Evolutionary conservation across 2,113 vertebrate species (phyloP), one percentile per base, ranked within the genome.

Genomic region (Corythornis vintsioides): DNA sequence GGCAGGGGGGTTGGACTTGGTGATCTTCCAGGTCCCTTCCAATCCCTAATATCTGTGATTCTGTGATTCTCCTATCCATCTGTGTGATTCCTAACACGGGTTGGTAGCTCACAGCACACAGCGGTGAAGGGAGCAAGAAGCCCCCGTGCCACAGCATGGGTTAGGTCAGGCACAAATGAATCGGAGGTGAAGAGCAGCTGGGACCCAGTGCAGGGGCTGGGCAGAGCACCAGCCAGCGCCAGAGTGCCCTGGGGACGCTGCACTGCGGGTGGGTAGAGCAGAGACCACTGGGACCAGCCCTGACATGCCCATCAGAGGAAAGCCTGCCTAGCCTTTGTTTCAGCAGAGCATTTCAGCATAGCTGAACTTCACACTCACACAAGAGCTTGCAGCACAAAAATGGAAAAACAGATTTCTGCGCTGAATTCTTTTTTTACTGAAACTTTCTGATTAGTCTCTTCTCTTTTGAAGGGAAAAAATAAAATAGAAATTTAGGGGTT

Each of bases 181-280:
- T 11, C 4, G 71, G 29, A 61, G 73, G 69, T 73, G 90, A 90
- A 2, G 11, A 48, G 91, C 89, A 93, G 94, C 91, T 83, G 94
- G 71, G 87, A 85, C 75, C 72, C 79, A 28, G 86, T 11, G 3
- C 61, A n/a, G 63, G 61, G 71, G 42, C 76, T 24, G 57, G 20
- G 69, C 85, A 31, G 86, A 7, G 82, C 74, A 6, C 13, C 52
- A 20, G 88, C 67, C 21, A 2, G 33, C 29, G 5, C 45, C 1
- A 33, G 3, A 3, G 76, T 9, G 63, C 76, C 83, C 2, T 29
- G 84, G 91, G 86, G 55, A 60, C 33, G 61, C 60, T 16, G 56
- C 3, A 10, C 52, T 72, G 74, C 69, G 22, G 69, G 10, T 0
- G 10, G 13, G 38, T 3, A 65, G 35, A 29, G 57, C 90, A 7